Percentiles rank a stretch among this genome's conserved stretches.
Evolutionary conservation across 2,888 invertebrate genomes (phyloP).

Genomic region (Lapara coniferarum): DNA sequence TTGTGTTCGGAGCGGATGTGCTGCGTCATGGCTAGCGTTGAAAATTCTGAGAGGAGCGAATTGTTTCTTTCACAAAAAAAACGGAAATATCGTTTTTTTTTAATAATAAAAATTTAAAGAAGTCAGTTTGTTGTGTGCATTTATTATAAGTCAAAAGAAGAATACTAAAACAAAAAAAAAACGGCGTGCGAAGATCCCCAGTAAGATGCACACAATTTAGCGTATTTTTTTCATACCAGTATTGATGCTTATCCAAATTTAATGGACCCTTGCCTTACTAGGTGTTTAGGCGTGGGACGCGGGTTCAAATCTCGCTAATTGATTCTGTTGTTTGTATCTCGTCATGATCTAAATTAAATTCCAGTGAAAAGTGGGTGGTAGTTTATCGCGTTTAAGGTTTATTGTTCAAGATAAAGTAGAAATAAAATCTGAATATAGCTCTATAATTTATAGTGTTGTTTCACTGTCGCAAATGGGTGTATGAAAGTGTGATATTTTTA

Average conservation of each 20-base stretch:
- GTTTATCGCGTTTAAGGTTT: neutral
- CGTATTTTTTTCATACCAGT: neutral
- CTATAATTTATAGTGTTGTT: neutral
- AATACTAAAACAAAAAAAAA: no score
- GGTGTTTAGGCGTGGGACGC: slow-evolving; percentile 5
- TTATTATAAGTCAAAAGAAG: no score
- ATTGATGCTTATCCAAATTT: neutral
- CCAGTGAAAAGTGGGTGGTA: neutral
- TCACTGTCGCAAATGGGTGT: neutral
- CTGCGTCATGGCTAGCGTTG: slow-evolving; percentile 11
- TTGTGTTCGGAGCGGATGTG: neutral
- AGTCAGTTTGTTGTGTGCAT: no score
- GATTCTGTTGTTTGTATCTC: slow-evolving; percentile 14
- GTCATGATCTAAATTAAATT: slow-evolving; percentile 15
- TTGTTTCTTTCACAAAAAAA: no score
- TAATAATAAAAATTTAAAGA: no score
- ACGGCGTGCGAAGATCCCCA: neutral
- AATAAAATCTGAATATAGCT: neutral
- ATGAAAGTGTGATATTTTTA: neutral
- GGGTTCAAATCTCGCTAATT: slow-evolving; percentile 14
- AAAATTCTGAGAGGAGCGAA: no score
- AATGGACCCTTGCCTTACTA: slow-evolving; percentile 9
- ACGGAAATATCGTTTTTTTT: no score
- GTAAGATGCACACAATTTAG: neutral
- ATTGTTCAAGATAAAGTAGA: neutral